Evolutionary conservation across 2,888 invertebrate genomes (phyloP).

Genomic region (Celastrina argiolus): DNA sequence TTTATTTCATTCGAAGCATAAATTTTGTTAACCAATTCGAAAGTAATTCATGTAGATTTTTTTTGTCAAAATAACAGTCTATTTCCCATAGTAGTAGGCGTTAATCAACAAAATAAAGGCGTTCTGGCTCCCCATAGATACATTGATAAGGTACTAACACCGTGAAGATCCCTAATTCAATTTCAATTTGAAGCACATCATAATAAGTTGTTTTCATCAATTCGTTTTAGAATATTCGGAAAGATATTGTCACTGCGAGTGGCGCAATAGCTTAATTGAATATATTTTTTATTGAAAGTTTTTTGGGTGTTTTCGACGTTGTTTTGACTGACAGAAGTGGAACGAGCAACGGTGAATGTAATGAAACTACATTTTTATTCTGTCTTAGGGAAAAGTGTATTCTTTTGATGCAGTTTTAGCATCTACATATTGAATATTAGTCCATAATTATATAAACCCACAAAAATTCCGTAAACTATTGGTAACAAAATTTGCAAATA

Average conservation of each 20-base stretch:
- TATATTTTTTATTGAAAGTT: conserved; percentile 53
- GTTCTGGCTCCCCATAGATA: conserved; percentile 68
- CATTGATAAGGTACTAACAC: conserved; percentile 64
- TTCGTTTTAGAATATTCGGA: conserved; percentile 60
- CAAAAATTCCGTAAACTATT: no score
- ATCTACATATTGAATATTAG: background rate
- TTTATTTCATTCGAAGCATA: no score
- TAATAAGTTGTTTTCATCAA: conserved; percentile 61
- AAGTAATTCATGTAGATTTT: background rate
- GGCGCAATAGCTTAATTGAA: conserved; percentile 66
- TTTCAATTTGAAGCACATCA: conserved; percentile 66
- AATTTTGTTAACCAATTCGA: background rate
- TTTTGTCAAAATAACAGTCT: conserved; percentile 35
- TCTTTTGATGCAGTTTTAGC: background rate
- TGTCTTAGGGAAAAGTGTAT: background rate
- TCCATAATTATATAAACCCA: no score
- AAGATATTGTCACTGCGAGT: conserved; percentile 50
- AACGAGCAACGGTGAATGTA: conserved; percentile 36
- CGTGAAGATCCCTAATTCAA: conserved; percentile 72
- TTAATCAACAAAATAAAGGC: conserved; percentile 64
- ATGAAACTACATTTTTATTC: conserved; percentile 24
- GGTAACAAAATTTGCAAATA: no score
- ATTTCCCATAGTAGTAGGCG: conserved; percentile 65
- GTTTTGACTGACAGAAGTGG: conserved; percentile 36
- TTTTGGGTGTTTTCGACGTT: conserved; percentile 44